phyloP scores from a whole-genome alignment of 2,113 vertebrate genomes.

The Myrmecobius fasciatus region DNA sequence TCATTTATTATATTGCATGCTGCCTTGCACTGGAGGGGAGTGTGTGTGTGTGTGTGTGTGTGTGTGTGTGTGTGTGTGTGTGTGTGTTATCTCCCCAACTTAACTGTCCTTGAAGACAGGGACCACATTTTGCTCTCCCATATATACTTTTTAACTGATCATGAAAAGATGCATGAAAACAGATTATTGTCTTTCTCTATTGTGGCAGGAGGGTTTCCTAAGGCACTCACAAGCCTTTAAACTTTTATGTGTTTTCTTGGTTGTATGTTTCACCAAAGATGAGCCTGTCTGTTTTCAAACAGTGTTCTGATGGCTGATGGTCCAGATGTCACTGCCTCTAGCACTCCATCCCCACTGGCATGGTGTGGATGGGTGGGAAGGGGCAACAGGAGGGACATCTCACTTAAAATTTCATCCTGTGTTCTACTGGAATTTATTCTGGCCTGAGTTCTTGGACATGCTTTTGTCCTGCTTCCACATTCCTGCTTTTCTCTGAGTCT shows the following conservation, averaged over 20 bases:
- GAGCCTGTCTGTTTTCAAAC: background rate
- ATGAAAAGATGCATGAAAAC: background rate
- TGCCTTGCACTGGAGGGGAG: background rate
- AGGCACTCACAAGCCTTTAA: slow-evolving; percentile 7
- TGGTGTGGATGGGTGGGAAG: background rate
- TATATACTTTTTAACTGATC: background rate
- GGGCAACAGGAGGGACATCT: background rate
- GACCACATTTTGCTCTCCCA: background rate
- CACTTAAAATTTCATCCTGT: background rate
- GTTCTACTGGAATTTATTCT: background rate
- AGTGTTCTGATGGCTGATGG: background rate
- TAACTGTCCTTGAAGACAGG: slow-evolving; percentile 9
- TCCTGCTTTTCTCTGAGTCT: background rate
- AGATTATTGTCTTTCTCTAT: too few species aligned
- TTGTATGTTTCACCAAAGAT: too few species aligned
- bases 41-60: background rate
- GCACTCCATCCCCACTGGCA: too few species aligned
- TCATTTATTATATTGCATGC: background rate
- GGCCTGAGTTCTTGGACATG: background rate
- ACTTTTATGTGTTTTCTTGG: background rate
- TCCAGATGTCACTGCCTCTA: background rate
- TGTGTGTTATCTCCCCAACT: background rate
- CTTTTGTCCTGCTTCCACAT: background rate
- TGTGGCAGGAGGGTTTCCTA: background rate
- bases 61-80: background rate